Percentiles rank a stretch among this genome's conserved stretches.
Conservation (phyloP, 2,888 invertebrate species). For the Achlya flavicornis region DNA sequence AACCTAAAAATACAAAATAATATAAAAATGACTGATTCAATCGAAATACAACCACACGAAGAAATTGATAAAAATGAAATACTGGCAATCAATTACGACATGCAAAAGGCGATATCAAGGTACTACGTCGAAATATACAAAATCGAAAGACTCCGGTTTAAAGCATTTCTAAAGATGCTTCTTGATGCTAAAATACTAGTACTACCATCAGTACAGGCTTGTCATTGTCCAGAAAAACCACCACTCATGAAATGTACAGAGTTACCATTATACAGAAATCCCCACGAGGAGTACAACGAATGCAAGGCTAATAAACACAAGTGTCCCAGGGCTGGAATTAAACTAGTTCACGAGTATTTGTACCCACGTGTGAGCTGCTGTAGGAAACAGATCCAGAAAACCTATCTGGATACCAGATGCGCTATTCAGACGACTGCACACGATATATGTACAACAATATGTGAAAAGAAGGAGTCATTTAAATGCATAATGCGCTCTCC, state of each 20-base stretch:
- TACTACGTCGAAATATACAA: constrained; percentile 52
- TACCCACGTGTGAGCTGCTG: constrained; percentile 48
- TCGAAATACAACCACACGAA: not conserved
- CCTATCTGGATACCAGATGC: constrained; percentile 25
- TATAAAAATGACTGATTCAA: constrained; percentile 20
- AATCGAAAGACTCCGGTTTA: constrained; percentile 57
- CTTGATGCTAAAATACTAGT: constrained; percentile 47
- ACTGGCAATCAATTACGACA: constrained; percentile 33
- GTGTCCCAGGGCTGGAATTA: constrained; percentile 49
- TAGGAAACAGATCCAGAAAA: constrained; percentile 28
- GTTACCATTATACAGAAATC: constrained; percentile 58
- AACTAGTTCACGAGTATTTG: constrained; percentile 49
- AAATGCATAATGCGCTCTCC: constrained; percentile 50
- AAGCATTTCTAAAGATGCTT: constrained; percentile 43
- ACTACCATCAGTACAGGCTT: constrained; percentile 53
- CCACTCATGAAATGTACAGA: constrained; percentile 65
- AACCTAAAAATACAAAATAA: constrained; percentile 19
- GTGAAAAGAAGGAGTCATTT: constrained; percentile 36
- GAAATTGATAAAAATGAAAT: not conserved
- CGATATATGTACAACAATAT: constrained; percentile 21
- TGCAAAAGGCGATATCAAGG: constrained; percentile 23
- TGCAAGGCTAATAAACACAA: constrained; percentile 39
- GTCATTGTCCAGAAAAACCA: constrained; percentile 45
- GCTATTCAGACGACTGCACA: constrained; percentile 23
- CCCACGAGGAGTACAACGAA: constrained; percentile 61